phyloP scores from a whole-genome alignment of 2,888 invertebrate genomes.

The Spisula subtruncata region DNA sequence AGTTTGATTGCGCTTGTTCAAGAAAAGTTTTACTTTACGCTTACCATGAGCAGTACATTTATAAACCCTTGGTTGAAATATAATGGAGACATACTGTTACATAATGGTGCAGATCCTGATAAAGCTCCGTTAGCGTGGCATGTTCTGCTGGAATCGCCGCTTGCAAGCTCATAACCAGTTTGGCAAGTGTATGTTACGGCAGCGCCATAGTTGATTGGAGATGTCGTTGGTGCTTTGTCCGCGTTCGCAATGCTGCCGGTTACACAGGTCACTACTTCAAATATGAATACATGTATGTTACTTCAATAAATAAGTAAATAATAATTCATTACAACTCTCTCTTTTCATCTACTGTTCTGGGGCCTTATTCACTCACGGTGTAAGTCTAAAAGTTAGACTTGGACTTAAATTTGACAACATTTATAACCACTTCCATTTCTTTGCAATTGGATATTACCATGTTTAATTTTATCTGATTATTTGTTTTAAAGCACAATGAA shows the following conservation, averaged over 20 bases:
- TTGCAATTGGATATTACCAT: no score
- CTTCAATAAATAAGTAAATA: no score
- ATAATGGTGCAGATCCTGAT: constrained; percentile 17
- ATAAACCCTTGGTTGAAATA: background rate
- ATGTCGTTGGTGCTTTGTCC: constrained; percentile 27
- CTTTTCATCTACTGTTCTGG: no score
- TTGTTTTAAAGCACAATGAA: no score
- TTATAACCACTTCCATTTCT: no score
- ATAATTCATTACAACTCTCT: no score
- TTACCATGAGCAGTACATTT: background rate
- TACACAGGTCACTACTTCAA: constrained; percentile 50
- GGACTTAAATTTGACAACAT: no score
- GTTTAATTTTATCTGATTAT: no score
- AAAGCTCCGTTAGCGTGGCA: constrained; percentile 38
- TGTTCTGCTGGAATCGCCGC: constrained; percentile 42
- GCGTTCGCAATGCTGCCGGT: constrained; percentile 35
- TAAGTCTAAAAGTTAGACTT: no score
- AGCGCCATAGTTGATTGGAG: constrained; percentile 27
- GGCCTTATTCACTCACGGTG: no score
- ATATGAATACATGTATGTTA: background rate
- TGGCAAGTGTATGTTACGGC: constrained; percentile 48
- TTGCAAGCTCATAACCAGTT: constrained; percentile 40
- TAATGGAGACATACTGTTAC: constrained; percentile 29
- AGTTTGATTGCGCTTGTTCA: background rate
- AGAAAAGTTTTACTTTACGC: background rate